These are phyloP conservation scores for Cinclus cinclus DNA, from an alignment of 2,113 vertebrate genomes.

Conservation along the genomic window DNA sequence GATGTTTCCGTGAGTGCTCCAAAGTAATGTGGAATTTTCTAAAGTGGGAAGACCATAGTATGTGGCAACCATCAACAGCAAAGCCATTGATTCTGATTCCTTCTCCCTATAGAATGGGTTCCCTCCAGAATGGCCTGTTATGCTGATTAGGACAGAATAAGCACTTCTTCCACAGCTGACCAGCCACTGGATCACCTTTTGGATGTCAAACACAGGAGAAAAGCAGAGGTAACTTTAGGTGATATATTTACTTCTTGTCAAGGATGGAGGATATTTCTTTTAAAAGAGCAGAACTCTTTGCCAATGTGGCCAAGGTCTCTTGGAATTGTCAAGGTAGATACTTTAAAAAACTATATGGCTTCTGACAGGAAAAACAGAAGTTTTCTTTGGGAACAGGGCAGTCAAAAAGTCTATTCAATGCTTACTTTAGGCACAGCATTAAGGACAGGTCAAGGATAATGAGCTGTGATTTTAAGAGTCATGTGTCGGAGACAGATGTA, in stretches of 20 bases:
- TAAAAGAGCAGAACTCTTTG: neutral
- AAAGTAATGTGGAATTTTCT: conserved; percentile 20
- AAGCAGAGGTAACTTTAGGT: neutral
- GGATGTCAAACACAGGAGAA: neutral
- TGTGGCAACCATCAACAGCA: neutral
- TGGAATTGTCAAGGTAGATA: neutral
- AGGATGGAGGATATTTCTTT: neutral
- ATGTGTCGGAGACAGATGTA: neutral
- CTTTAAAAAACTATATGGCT: neutral
- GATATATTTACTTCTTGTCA: conserved; percentile 5
- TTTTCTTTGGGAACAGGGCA: neutral
- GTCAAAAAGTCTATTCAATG: neutral
- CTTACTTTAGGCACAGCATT: neutral
- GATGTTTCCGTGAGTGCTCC: neutral
- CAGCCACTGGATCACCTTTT: neutral
- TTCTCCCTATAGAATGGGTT: neutral
- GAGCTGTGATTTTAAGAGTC: neutral
- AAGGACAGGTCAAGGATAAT: conserved; percentile 42
- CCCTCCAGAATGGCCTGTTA: neutral
- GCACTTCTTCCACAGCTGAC: neutral
- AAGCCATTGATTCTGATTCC: neutral
- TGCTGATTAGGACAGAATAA: neutral
- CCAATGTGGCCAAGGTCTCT: conserved; percentile 13
- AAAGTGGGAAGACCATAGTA: neutral
- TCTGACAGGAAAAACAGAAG: neutral